Evolutionary conservation across 1,140 invertebrate species (phyloP).

Genomic region (Aplysia californica): DNA sequence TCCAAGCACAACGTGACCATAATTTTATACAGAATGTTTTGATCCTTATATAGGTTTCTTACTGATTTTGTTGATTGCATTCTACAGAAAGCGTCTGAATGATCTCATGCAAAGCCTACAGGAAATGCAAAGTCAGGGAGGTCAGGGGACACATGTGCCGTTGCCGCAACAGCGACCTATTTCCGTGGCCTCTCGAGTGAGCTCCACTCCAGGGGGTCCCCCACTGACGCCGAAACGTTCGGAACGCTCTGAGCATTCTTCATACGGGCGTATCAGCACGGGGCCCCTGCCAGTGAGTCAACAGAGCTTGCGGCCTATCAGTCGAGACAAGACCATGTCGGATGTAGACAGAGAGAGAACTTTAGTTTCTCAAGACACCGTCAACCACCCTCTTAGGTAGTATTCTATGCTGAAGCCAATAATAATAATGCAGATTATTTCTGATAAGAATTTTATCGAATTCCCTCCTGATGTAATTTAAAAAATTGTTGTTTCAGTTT

Average conservation of each 20-base stretch:
- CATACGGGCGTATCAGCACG: neutral
- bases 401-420: too few species aligned
- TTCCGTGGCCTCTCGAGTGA: constrained; percentile 25
- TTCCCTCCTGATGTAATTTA: too few species aligned
- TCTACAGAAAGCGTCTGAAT: constrained; percentile 46
- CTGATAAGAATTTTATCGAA: too few species aligned
- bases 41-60: too few species aligned
- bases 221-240: constrained; percentile 4
- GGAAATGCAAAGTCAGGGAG: constrained; percentile 36
- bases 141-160: constrained; percentile 24
- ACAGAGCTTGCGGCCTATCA: neutral
- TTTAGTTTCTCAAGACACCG: neutral
- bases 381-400: too few species aligned
- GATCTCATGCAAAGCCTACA: constrained; percentile 46
- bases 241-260: neutral
- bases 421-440: too few species aligned
- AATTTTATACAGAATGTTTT: too few species aligned
- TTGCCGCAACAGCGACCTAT: constrained; percentile 33
- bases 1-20: too few species aligned
- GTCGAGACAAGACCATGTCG: neutral
- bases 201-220: constrained; percentile 13
- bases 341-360: neutral
- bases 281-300: neutral
- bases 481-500: too few species aligned
- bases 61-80: too few species aligned